Evolutionary conservation across 2,888 invertebrate species (phyloP).

Genomic region (Eugnorisma glareosa): DNA sequence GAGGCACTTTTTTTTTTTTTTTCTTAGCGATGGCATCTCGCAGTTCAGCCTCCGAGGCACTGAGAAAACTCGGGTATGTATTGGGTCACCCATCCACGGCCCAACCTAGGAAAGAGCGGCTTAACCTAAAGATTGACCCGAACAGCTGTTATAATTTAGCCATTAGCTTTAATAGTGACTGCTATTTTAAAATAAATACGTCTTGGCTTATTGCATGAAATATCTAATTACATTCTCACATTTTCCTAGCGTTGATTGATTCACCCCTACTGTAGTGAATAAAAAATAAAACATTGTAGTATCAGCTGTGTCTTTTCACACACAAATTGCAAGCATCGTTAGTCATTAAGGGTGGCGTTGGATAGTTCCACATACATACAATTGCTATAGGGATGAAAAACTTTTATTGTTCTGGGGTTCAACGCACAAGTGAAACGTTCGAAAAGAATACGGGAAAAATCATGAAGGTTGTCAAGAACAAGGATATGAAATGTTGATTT

Average conservation of each 20-base stretch:
- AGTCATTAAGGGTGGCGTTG: constrained; percentile 28
- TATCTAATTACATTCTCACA: background rate
- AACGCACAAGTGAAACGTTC: background rate
- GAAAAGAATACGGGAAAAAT: background rate
- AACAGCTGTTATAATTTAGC: too few relatives aligned
- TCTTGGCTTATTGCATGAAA: background rate
- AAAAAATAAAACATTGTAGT: constrained; percentile 23
- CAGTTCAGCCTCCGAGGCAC: too few relatives aligned
- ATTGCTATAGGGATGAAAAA: constrained; percentile 12
- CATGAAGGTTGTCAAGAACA: background rate
- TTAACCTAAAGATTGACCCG: too few relatives aligned
- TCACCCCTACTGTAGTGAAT: constrained; percentile 18
- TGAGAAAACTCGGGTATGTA: too few relatives aligned
- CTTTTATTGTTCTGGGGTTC: constrained; percentile 19
- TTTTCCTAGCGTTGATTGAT: constrained; percentile 11
- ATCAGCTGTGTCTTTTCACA: constrained; percentile 59
- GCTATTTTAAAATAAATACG: background rate
- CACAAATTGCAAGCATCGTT: constrained; percentile 50
- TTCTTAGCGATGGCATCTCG: too few relatives aligned
- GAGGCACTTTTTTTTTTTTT: too few relatives aligned
- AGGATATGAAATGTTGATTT: too few relatives aligned
- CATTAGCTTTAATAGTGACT: background rate
- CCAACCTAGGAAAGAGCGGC: too few relatives aligned
- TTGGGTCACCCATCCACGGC: too few relatives aligned
- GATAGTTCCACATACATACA: constrained; percentile 19